Evolutionary conservation across 1,140 invertebrate genomes (phyloP).

Genomic region (Cheumatopsyche charites): DNA sequence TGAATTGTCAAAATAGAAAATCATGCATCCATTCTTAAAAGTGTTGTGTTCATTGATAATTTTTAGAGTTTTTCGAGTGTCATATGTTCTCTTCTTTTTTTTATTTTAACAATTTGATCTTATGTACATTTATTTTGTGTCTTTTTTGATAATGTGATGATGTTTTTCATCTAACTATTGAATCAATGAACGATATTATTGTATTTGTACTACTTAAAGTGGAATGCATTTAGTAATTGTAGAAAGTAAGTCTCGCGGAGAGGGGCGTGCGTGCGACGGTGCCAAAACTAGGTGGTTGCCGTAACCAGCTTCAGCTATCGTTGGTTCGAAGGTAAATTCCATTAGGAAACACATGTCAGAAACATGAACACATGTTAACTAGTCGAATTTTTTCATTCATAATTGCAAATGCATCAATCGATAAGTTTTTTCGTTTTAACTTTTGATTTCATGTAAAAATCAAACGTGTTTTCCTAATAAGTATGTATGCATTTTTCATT

Average conservation of each 20-base stretch:
- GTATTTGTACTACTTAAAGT: not conserved
- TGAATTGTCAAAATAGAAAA: conserved; percentile 18
- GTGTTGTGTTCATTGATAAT: not conserved
- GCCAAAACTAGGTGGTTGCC: not conserved
- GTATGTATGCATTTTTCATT: conserved; percentile 26
- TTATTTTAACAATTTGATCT: conserved; percentile 9
- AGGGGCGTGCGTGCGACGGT: conserved; percentile 5
- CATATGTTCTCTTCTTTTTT: not conserved
- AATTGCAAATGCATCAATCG: not conserved
- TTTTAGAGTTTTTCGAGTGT: not conserved
- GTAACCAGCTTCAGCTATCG: not conserved
- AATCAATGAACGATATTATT: not conserved
- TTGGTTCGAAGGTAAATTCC: not conserved
- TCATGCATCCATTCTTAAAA: not conserved
- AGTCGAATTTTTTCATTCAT: not conserved
- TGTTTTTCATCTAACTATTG: not conserved
- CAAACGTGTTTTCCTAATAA: not conserved
- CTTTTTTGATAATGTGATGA: not conserved
- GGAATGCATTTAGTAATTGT: conserved; percentile 34
- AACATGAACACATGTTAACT: not conserved
- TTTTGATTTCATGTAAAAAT: no score
- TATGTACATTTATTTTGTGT: not conserved
- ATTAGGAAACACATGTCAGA: not conserved
- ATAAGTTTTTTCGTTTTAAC: no score
- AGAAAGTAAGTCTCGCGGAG: conserved; percentile 6